phyloP scores from a whole-genome alignment of 1,140 invertebrate genomes.

The Anadara kagoshimensis region DNA sequence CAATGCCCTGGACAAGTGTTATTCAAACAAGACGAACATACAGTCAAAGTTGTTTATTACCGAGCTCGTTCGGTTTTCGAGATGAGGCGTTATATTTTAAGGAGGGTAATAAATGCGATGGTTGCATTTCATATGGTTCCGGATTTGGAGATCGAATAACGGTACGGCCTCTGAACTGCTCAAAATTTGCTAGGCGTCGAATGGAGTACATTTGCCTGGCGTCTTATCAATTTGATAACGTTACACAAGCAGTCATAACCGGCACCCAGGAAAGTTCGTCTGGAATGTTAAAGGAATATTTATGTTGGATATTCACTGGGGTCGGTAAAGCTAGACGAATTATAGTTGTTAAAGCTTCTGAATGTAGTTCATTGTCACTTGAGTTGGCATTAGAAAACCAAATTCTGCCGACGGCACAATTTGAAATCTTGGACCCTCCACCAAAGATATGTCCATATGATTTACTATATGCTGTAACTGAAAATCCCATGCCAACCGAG shows the following conservation, averaged over 20 bases:
- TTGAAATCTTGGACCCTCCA: conserved; percentile 7
- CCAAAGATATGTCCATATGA: conserved; percentile 5
- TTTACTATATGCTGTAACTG: too few relatives aligned
- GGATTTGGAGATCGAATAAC: conserved; percentile 10
- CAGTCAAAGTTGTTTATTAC: conserved; percentile 26
- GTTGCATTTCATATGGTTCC: conserved; percentile 24
- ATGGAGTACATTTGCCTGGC: conserved; percentile 28
- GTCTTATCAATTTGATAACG: conserved; percentile 17
- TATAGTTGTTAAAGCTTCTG: conserved; percentile 5
- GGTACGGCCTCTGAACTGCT: conserved; percentile 17
- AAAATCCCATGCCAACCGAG: too few relatives aligned
- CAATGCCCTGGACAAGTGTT: conserved; percentile 14
- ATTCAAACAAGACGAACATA: conserved; percentile 19
- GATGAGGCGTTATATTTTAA: conserved; percentile 13
- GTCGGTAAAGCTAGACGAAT: conserved; percentile 1
- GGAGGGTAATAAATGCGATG: conserved; percentile 19
- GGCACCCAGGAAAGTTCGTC: neutral
- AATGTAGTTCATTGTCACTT: conserved; percentile 1
- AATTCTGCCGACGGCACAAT: neutral
- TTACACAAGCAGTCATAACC: conserved; percentile 20
- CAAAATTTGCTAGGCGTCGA: neutral
- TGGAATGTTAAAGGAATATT: neutral
- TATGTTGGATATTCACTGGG: conserved; percentile 19
- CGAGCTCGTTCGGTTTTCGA: conserved; percentile 18
- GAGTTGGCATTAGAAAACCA: conserved; percentile 2